Conservation (phyloP, 2,113 vertebrate genomes). For the Thomomys bottae region DNA sequence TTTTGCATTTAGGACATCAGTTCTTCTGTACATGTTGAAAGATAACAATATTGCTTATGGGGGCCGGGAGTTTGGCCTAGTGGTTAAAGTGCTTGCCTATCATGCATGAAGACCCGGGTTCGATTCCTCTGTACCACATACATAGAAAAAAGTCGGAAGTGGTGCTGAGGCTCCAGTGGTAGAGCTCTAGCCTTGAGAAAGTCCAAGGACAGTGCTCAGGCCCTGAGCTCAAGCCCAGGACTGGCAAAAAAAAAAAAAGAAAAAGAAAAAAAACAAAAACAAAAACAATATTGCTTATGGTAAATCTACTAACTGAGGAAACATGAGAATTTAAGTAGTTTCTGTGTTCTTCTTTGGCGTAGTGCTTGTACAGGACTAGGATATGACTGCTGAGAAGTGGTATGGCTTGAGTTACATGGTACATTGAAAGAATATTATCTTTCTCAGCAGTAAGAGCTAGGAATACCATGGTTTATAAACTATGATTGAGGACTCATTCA, state of each 20-base stretch:
- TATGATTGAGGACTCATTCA: neutral
- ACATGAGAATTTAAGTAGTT: neutral
- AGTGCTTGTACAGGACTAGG: neutral
- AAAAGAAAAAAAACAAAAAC: too few relatives aligned
- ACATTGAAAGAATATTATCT: neutral
- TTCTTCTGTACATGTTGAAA: slow-evolving; percentile 8
- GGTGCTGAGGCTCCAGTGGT: too few relatives aligned
- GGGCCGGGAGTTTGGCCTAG: too few relatives aligned
- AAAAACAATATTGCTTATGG: neutral
- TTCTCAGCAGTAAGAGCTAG: neutral
- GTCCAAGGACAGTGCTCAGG: too few relatives aligned
- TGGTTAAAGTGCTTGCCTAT: too few relatives aligned
- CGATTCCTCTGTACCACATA: too few relatives aligned
- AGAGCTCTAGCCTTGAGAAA: too few relatives aligned
- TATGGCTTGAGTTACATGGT: neutral
- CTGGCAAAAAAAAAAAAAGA: too few relatives aligned
- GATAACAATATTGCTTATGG: neutral
- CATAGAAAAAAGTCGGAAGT: too few relatives aligned
- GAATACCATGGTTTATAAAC: neutral
- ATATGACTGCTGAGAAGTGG: neutral
- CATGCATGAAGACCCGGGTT: too few relatives aligned
- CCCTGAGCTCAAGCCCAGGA: too few relatives aligned
- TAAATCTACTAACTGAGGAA: neutral
- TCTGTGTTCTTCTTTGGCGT: neutral
- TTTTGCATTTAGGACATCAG: neutral